Base-by-base conservation (phyloP, 2,113 vertebrate genomes). In the Craseonycteris thonglongyai region DNA sequence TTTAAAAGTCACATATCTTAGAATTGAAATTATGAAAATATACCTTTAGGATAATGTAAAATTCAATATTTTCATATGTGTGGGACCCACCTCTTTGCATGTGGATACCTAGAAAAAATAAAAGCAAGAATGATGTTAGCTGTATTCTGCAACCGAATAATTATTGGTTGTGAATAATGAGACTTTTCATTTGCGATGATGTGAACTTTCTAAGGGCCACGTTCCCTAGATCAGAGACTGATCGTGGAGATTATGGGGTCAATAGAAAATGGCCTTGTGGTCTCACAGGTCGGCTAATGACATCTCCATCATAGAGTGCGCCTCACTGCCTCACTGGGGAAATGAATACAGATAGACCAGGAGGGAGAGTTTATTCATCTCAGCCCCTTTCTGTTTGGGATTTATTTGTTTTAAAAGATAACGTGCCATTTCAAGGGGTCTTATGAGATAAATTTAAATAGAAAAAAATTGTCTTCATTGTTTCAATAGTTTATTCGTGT, bases 331-430 rank as follows among this genome's bases (percentile, higher is more conserved):
- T 71, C 14, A 4, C 18, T 16, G 2, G n/a, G 83, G 92, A 69
- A 96, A 94, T 24, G 38, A 35, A 7, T 66, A 49, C 35, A 59
- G 8, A 79, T 30, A 95, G 82, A 33, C 49, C 1, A 51, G 28
- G 69, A 56, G 72, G 91, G 47, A 95, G 63, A 21, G 51, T 85
- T 93, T 83, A 47, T 86, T 97, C 71, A 10, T 96, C 94, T 90
- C 49, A 65, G 26, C 21, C 35, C 68, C 28, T 88, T 38, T 95
- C 10, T 66, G 59, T 56, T 58, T 21, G 35, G 40, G 56, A 94
- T 71, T 69, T 72, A 71, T 42, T 95, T 96, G 79, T 92, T 88
- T 85, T 54, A 21, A 94, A 96, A 94, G 7, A 87, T 61, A 54
- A 95, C 76, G n/a, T 65, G 65, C 26, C 35, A 80, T 49, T 33